Percentiles rank a stretch among this genome's conserved stretches.
Conservation (phyloP, 2,888 invertebrate species). For the Dermolepida albohirtum region DNA sequence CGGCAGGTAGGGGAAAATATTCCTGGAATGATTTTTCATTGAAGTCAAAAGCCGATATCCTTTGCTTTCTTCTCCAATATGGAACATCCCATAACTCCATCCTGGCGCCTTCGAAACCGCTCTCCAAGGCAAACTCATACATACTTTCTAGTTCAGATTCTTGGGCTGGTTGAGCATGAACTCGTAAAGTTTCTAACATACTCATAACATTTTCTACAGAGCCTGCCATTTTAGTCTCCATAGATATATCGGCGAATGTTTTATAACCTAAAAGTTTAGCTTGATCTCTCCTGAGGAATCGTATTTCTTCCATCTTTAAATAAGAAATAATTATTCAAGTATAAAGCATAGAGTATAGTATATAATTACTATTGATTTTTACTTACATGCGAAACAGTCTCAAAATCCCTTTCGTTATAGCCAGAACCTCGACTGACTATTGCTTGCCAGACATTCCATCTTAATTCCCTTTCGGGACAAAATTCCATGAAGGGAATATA, state of each 20-base stretch:
- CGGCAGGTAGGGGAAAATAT: constrained; percentile 86
- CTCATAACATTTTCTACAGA: constrained; percentile 79
- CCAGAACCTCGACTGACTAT: constrained; percentile 78
- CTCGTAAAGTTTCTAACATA: constrained; percentile 75
- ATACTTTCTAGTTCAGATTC: constrained; percentile 79
- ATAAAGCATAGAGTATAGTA: neutral
- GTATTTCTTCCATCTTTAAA: constrained; percentile 76
- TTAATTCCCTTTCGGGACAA: constrained; percentile 81
- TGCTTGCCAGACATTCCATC: constrained; percentile 91
- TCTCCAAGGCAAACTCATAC: constrained; percentile 77
- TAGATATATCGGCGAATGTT: constrained; percentile 85
- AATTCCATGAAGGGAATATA: constrained; percentile 84
- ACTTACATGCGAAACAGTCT: constrained; percentile 73
- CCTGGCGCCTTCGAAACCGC: constrained; percentile 75
- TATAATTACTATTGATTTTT: no score
- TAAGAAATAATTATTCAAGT: neutral
- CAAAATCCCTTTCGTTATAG: constrained; percentile 71
- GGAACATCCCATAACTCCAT: constrained; percentile 87
- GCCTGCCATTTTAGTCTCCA: constrained; percentile 95
- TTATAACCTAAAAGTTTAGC: constrained; percentile 84
- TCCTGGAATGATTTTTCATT: constrained; percentile 79
- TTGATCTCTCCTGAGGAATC: constrained; percentile 75
- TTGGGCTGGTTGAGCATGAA: constrained; percentile 80
- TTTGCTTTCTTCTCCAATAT: constrained; percentile 87
- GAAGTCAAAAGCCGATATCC: constrained; percentile 73